A percentile compares a stretch with the other conserved stretches of the same genome.
Evolutionary conservation across 2,888 invertebrate species (phyloP).

Genomic region (Mantis religiosa): DNA sequence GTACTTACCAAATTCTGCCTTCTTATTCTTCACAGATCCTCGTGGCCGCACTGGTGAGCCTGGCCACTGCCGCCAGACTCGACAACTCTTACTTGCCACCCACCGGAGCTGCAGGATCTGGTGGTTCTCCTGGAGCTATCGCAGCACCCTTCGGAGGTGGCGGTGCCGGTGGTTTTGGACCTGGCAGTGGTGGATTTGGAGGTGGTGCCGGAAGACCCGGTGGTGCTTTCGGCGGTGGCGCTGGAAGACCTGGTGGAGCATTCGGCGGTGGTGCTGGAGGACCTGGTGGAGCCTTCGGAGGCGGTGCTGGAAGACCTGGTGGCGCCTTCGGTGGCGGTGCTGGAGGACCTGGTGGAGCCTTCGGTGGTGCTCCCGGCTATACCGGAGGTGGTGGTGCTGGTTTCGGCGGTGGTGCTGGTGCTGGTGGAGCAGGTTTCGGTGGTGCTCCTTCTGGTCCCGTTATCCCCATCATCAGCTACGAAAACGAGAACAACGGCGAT

Average conservation of each 20-base stretch:
- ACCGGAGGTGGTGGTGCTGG: background rate
- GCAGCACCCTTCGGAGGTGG: constrained; percentile 41
- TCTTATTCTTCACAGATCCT: constrained; percentile 42
- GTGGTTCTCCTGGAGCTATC: constrained; percentile 45
- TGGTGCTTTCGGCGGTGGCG: constrained; percentile 33
- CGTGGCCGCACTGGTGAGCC: constrained; percentile 44
- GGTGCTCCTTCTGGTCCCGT: constrained; percentile 40
- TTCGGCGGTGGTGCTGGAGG: background rate
- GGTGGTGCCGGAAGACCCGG: constrained; percentile 23
- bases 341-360: constrained; percentile 20
- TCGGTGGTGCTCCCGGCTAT: constrained; percentile 23
- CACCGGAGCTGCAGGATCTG: constrained; percentile 46
- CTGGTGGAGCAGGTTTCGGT: background rate
- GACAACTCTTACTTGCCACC: constrained; percentile 58
- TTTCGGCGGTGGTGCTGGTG: background rate
- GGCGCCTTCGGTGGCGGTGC: background rate
- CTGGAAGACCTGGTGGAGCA: constrained; percentile 19
- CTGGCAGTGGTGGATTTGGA: background rate
- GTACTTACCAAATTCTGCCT: background rate
- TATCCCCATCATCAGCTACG: constrained; percentile 57
- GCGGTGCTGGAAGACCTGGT: constrained; percentile 5
- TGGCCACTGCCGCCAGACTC: constrained; percentile 49
- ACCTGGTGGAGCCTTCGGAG: constrained; percentile 12
- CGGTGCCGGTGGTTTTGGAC: background rate
- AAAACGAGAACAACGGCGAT: constrained; percentile 59